Evolutionary conservation across 2,113 vertebrate species (phyloP), one percentile per base, ranked within the genome.

Genomic region (Jaculus jaculus): DNA sequence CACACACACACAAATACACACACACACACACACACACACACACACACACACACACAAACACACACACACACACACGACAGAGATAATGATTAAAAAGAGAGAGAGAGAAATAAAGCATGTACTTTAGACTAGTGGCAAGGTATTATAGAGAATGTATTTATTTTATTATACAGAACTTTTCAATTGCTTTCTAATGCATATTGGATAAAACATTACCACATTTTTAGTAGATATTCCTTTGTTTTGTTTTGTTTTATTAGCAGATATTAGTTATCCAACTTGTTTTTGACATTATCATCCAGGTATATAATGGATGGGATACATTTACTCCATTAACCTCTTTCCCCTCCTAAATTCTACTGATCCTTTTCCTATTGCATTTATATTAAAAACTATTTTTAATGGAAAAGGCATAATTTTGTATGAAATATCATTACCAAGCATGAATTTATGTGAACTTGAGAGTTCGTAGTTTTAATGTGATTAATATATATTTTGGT

Each of bases 41-140:
- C n/a, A n/a, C n/a, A n/a, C n/a, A n/a, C n/a, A n/a, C n/a, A n/a
- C n/a, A n/a, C n/a, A n/a, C n/a, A n/a, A n/a, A n/a, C n/a, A 12
- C 54, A 54, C 54, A 54, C 54, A 54, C 54, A 54, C 54, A 54
- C 54, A 54, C 42, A 47, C 42, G 5, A 5, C 42, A 47, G 42
- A 47, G 42, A 47, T 47, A 47, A 47, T 47, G 8, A 6, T 47
- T 47, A 47, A 47, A 47, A 47, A 47, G 42, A 47, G 42, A 47
- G 42, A 54, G 15, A 54, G 10, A 54, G 54, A 54, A 54, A 54
- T 54, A 96, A 97, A 96, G 66, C 21, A 84, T 89, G 11, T 26
- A 5, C 92, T 97, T 34, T 96, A 96, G 78, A 95, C 84, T 87
- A 93, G 75, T 97, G 91, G 90, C 88, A 90, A 80, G 10, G 42